phyloP scores from a whole-genome alignment of 2,797 vertebrate genomes.

The Micromesistius poutassou region DNA sequence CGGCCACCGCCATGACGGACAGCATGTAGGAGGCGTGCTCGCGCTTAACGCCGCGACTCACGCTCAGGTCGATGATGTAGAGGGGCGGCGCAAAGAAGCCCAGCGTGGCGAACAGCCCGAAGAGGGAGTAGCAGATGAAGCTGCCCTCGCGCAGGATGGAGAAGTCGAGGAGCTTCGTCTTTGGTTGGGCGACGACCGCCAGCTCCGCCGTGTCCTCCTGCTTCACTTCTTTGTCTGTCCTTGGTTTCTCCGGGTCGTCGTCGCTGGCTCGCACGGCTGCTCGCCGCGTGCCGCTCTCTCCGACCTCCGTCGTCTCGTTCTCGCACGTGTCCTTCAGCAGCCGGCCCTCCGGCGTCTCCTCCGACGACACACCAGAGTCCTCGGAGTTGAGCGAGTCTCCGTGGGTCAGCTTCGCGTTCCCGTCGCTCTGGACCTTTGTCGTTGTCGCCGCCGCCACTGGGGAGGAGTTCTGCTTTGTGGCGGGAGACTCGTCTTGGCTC shows the following conservation, averaged over 20 bases:
- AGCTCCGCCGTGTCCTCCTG: not conserved
- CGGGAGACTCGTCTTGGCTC: not conserved
- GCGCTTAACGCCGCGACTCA: slow-evolving; percentile 79
- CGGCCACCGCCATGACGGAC: slow-evolving; percentile 86
- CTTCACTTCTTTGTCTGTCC: not conserved
- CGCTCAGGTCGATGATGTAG: slow-evolving; percentile 88
- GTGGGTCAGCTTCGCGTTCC: slow-evolving; percentile 78
- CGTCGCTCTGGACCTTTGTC: slow-evolving; percentile 70
- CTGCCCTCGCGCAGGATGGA: slow-evolving; percentile 82
- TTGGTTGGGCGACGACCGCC: not conserved
- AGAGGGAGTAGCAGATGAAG: slow-evolving; percentile 90
- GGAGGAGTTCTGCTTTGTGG: slow-evolving; percentile 54
- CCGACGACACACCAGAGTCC: slow-evolving; percentile 78
- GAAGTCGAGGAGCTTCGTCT: slow-evolving; percentile 79
- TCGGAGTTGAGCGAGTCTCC: slow-evolving; percentile 80
- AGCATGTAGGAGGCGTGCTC: slow-evolving; percentile 82
- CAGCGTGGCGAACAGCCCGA: slow-evolving; percentile 92
- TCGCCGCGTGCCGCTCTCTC: too few relatives aligned
- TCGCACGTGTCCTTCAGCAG: not conserved
- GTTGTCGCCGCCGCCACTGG: slow-evolving; percentile 29
- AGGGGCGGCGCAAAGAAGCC: slow-evolving; percentile 93
- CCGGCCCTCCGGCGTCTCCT: slow-evolving; percentile 32
- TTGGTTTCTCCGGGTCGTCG: not conserved
- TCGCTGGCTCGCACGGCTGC: too few relatives aligned
- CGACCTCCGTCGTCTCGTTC: too few relatives aligned